Evolutionary conservation across 2,797 vertebrate genomes (phyloP), one percentile per base, ranked within the genome.

Genomic region (Acropternis orthonyx): DNA sequence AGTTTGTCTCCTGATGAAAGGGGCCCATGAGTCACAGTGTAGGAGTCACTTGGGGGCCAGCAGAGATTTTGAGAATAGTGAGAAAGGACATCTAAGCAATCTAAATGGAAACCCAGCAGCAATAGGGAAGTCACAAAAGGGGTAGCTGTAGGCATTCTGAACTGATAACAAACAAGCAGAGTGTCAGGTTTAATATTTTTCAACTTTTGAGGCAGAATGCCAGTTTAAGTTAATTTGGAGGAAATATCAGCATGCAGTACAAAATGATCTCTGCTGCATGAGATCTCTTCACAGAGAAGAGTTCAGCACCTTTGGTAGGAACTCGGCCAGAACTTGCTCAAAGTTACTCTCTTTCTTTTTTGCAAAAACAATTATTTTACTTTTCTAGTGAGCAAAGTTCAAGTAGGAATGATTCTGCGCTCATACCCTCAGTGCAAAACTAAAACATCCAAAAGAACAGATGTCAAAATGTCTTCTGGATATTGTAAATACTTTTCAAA

Each of bases 1-100:
- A 93, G 84, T 78, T 93, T 94, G 84, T 43, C 59, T 95, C 76
- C 73, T 94, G 89, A 96, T 96, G 88, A 96, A 94, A 96, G 87
- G 78, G 28, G 49, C 65, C 63, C 62, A 46, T 92, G 88, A 88
- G 54, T 93, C 94, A 96, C 74, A 88, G 71, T 58, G 49, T 43
- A 88, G 65, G 62, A 96, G 74, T 93, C 69, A 94, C 82, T 37
- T 72, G 62, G 44, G 81, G 84, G 80, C 46, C 86, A 95, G 49
- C 41, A 93, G 74, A 92, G 28, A 37, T 81, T 93, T 88, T 85
- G 85, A 92, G 69, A 78, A 56, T 55, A 94, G 96, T 77, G 66
- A 44, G 69, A 91, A 90, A 87, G 61, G 77, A 92, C 49, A 91
- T 84, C 68, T 92, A 92, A 92, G 55, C 39, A 89, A 75, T 41